These are phyloP conservation scores for Buphagus erythrorhynchus DNA, from an alignment of 2,797 vertebrate species.

Conservation along the genomic window DNA sequence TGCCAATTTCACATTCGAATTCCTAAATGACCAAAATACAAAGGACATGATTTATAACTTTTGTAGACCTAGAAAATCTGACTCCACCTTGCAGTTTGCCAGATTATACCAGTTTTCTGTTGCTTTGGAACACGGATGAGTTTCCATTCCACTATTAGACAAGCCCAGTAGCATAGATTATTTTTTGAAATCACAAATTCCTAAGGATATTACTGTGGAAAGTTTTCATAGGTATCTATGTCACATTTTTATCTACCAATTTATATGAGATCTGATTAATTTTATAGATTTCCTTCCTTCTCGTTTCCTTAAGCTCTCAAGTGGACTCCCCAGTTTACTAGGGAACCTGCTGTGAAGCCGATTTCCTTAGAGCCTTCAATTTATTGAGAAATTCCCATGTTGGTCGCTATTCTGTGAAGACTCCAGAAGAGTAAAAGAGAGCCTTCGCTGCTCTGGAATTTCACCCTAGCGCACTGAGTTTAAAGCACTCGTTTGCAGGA, in stretches of 20 bases:
- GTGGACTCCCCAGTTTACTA: not conserved
- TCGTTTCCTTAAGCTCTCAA: not conserved
- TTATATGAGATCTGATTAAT: accelerated
- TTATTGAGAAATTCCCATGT: not conserved
- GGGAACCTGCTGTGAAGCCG: not conserved
- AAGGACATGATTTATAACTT: not conserved
- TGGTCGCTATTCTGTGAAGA: not conserved
- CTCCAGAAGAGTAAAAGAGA: not conserved
- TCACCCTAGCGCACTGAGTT: not conserved
- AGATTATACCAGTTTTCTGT: not conserved
- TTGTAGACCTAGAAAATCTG: not conserved
- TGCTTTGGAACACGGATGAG: not conserved
- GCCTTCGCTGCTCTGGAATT: not conserved
- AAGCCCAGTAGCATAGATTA: accelerated
- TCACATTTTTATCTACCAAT: not conserved
- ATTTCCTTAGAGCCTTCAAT: not conserved
- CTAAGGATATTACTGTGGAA: not conserved
- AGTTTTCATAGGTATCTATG: not conserved
- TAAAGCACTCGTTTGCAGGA: not conserved
- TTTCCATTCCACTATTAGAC: not conserved
- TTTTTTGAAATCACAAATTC: not conserved
- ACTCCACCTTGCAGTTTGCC: not conserved
- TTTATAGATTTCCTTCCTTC: not conserved
- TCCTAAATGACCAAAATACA: not conserved
- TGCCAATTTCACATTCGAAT: accelerated